Base-by-base conservation (phyloP, 2,113 vertebrate genomes). In the Hepsetus odoe region DNA sequence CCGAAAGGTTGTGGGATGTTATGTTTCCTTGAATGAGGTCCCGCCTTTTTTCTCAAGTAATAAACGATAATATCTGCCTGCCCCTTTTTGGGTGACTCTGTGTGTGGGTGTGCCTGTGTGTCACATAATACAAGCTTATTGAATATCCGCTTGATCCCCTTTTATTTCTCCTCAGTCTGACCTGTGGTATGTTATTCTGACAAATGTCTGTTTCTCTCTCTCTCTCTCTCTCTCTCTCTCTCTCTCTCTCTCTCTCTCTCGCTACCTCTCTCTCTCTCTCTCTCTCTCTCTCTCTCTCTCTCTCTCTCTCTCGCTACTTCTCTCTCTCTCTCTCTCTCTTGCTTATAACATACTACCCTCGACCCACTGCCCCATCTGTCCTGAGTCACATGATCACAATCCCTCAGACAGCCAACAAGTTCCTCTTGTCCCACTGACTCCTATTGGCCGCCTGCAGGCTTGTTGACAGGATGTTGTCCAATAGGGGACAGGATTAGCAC, bases 301-400 rank as follows among this genome's bases (percentile, higher is more conserved):
- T 32, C 11, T 51, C 59, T 69, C 53, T 6, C 24, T 59, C 24
- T 65, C 24, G 49, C 24, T 32, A 18, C 66, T 24, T 59, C 65
- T 38, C 38, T n/a, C 55, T 32, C 12, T 38, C 61, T 69, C 42
- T 4, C 26, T 59, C n/a, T 67, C 28, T 62, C 26, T 35, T 16
- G 61, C 26, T 62, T 61, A 16, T 65, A 65, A 77, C 44, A 61
- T 33, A 79, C 62, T 62, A 67, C 53, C 55, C 64, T 70, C 55
- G 51, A 73, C 65, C 73, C 53, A 77, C 61, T 42, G 59, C 46
- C 28, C 85, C 88, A 89, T 90, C 89, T 90, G 89, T 84, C 76
- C 64, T 71, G 28, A 70, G 81, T 87, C 83, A 85, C 80, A 81
- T 72, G 82, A 85, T 35, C 73, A 77, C 76, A 77, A 83, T 82